phyloP scores from a whole-genome alignment of 2,888 invertebrate genomes.

The Rhagonycha fulva region DNA sequence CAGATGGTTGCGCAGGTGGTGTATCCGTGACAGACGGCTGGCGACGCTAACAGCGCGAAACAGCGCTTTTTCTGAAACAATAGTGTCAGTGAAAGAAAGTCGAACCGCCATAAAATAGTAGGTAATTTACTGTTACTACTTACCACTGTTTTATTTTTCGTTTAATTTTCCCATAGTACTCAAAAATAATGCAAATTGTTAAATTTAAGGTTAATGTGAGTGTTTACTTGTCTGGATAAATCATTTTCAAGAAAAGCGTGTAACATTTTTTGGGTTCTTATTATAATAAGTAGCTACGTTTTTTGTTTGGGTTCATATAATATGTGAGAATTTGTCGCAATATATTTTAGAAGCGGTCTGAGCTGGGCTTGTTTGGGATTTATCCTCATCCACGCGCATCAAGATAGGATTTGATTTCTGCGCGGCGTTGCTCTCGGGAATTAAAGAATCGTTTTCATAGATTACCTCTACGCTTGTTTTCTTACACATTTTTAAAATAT shows the following conservation, averaged over 20 bases:
- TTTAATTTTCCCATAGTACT: neutral
- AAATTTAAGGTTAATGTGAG: neutral
- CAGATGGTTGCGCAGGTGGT: conserved; percentile 50
- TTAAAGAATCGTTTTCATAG: conserved; percentile 53
- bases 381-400: conserved; percentile 49
- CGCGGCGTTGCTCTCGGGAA: conserved; percentile 38
- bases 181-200: neutral
- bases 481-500: conserved; percentile 44
- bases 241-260: neutral
- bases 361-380: conserved; percentile 37
- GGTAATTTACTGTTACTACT: neutral
- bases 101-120: neutral
- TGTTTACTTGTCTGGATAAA: neutral
- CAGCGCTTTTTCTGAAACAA: conserved; percentile 28
- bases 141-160: neutral
- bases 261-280: neutral
- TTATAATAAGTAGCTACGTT: neutral
- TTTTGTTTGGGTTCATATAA: conserved; percentile 42
- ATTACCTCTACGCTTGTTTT: conserved; percentile 47
- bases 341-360: conserved; percentile 50
- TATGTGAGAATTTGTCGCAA: conserved; percentile 55
- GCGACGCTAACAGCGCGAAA: conserved; percentile 31
- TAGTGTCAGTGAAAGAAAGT: conserved; percentile 5
- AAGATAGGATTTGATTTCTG: conserved; percentile 47
- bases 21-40: conserved; percentile 37